Percentiles rank a stretch among this genome's conserved stretches.
Conservation (phyloP, 1,140 invertebrate species). For the Ephestia elutella region DNA sequence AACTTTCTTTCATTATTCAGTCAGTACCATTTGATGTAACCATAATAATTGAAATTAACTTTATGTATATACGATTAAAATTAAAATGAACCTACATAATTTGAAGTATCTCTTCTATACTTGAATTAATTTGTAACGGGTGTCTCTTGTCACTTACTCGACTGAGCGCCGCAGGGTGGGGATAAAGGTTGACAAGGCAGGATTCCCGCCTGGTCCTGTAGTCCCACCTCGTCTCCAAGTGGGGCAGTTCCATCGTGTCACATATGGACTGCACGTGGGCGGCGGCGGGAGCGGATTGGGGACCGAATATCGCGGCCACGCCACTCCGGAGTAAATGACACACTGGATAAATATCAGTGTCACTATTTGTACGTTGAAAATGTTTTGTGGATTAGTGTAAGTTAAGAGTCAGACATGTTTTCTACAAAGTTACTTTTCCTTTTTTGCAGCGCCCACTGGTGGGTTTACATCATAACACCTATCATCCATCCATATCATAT, state of each 20-base stretch:
- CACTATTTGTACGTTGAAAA: no score
- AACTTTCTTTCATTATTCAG: no score
- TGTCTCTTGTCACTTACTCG: conserved; percentile 76
- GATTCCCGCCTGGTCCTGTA: conserved; percentile 89
- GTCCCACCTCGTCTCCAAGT: conserved; percentile 95
- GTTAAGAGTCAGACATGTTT: no score
- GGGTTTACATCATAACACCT: no score
- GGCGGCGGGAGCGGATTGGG: conserved; percentile 90
- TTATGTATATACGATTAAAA: no score
- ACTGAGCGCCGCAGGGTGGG: conserved; percentile 91
- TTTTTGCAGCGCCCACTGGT: no score
- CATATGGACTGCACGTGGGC: conserved; percentile 96
- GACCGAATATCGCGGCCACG: conserved; percentile 95
- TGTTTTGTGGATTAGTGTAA: no score
- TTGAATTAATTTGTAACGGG: neutral
- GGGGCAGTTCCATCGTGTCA: conserved; percentile 95
- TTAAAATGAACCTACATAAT: no score
- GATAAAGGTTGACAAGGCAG: conserved; percentile 94
- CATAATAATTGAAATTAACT: no score
- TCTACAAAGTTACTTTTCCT: no score
- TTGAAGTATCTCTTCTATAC: neutral
- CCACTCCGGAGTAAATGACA: conserved; percentile 90
- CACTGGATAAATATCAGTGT: conserved; percentile 75
- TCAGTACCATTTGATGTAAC: no score
- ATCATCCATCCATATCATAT: no score